Percentiles rank a stretch among this genome's conserved stretches.
phyloP scores from a whole-genome alignment of 2,113 vertebrate genomes.

The Tragelaphus imberbis region DNA sequence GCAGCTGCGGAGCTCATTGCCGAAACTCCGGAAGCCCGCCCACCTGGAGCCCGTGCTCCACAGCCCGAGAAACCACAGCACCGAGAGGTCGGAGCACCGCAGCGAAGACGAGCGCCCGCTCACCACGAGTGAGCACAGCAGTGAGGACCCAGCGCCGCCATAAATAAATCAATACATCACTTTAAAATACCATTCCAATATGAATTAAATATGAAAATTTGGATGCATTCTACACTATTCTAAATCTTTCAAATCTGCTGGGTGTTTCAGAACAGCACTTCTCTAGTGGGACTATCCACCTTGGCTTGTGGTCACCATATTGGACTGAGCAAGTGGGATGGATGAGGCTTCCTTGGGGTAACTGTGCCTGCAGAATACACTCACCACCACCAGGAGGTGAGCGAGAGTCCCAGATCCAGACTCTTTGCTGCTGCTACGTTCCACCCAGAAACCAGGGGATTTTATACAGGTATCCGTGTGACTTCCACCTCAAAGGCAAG shows the following conservation, averaged over 20 bases:
- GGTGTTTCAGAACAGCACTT: not conserved
- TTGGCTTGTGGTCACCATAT: not conserved
- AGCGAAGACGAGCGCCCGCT: fast-evolving
- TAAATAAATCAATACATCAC: no score
- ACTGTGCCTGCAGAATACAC: not conserved
- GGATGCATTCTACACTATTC: not conserved
- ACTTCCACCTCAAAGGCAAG: not conserved
- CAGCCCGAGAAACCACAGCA: fast-evolving
- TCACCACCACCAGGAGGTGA: not conserved
- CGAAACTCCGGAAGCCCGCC: not conserved
- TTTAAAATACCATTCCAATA: not conserved
- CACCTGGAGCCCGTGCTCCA: fast-evolving
- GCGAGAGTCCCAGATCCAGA: not conserved
- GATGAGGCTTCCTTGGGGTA: no score
- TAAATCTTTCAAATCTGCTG: not conserved
- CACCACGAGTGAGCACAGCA: not conserved
- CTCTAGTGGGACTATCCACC: not conserved
- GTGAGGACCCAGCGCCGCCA: no score
- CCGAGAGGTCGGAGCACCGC: not conserved
- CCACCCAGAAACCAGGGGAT: not conserved
- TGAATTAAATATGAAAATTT: not conserved
- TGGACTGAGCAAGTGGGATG: not conserved
- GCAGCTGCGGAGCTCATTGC: not conserved
- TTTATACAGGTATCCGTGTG: not conserved
- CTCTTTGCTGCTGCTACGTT: fast-evolving